Evolutionary conservation across 2,113 vertebrate genomes (phyloP).

Genomic region (Orthonyx spaldingii): DNA sequence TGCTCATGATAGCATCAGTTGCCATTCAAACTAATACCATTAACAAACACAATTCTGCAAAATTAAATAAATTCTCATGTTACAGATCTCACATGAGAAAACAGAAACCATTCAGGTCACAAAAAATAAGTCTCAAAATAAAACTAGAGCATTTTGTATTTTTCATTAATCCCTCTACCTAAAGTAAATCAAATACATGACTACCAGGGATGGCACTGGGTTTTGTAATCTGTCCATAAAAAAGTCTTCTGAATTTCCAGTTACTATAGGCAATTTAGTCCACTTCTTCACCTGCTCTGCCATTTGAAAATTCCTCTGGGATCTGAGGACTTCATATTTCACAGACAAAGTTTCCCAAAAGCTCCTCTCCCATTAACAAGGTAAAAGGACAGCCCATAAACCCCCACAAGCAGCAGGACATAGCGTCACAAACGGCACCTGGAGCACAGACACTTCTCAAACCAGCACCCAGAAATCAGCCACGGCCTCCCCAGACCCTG

Average conservation of each 20-base stretch:
- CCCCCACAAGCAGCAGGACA: background rate
- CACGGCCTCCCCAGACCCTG: background rate
- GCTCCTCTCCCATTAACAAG: background rate
- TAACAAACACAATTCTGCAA: background rate
- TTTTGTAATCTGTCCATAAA: background rate
- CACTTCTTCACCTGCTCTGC: background rate
- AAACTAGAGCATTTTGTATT: background rate
- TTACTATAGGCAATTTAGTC: background rate
- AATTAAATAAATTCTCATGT: background rate
- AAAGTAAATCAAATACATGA: background rate
- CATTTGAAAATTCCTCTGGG: background rate
- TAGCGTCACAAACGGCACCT: accelerated
- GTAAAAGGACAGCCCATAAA: background rate
- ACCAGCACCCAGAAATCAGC: background rate
- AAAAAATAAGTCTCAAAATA: background rate
- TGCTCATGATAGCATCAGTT: background rate
- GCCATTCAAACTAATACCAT: background rate
- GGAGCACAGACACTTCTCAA: background rate
- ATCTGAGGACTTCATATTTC: background rate
- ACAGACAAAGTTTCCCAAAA: background rate
- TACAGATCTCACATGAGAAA: background rate
- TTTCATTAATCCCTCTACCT: background rate
- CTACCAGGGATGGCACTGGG: background rate
- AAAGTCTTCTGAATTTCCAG: background rate
- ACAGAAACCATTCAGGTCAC: background rate